These are phyloP conservation scores for Copidosoma aretas DNA, from an alignment of 2,888 invertebrate genomes.

Conservation along the genomic window DNA sequence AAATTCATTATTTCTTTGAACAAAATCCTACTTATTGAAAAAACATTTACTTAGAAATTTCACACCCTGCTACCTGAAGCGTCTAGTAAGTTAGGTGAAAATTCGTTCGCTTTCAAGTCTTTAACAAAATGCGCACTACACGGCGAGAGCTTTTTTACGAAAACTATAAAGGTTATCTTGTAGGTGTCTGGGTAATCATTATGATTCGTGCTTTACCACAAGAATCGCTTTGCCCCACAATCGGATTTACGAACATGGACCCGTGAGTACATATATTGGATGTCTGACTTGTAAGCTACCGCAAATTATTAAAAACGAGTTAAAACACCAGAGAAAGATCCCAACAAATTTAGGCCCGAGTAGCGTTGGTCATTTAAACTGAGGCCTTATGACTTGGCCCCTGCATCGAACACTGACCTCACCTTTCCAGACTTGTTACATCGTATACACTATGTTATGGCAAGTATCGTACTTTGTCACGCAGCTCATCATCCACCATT, in stretches of 20 bases:
- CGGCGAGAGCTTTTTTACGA: constrained; percentile 40
- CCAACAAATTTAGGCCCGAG: constrained; percentile 21
- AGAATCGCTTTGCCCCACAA: constrained; percentile 9
- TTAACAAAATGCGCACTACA: constrained; percentile 44
- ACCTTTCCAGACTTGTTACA: constrained; percentile 23
- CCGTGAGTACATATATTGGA: constrained; percentile 18
- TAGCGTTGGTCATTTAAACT: constrained; percentile 22
- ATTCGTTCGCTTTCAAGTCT: constrained; percentile 45
- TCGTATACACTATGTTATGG: constrained; percentile 20
- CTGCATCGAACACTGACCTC: constrained; percentile 26
- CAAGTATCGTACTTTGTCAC: too few relatives aligned
- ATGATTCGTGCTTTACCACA: constrained; percentile 18
- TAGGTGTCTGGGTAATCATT: constrained; percentile 22
- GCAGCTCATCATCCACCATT: constrained; percentile 19
- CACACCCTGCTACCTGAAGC: too few relatives aligned
- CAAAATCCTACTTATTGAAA: too few relatives aligned
- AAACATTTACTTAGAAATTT: too few relatives aligned
- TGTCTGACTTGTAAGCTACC: constrained; percentile 20
- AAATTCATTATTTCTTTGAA: too few relatives aligned
- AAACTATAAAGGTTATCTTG: constrained; percentile 46
- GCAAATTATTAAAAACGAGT: constrained; percentile 35
- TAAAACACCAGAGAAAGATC: constrained; percentile 30
- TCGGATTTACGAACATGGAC: constrained; percentile 3
- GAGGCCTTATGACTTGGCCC: constrained; percentile 4
- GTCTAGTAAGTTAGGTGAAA: constrained; percentile 36